Conservation (phyloP, 2,113 vertebrate species). For the Merops nubicus region DNA sequence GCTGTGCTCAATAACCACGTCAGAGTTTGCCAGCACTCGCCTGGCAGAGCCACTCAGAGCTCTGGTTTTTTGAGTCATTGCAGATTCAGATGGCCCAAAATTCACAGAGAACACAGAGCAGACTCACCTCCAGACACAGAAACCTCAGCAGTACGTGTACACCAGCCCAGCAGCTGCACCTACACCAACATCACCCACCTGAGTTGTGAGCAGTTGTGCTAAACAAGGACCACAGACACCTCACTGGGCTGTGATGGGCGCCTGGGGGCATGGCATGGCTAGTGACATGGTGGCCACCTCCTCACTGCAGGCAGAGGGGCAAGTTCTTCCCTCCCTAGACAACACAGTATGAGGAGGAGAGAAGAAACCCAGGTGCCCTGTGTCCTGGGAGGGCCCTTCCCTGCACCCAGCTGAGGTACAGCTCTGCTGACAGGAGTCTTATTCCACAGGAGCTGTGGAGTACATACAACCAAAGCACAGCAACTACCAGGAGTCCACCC, state of each 20-base stretch:
- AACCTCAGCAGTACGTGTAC: fast-evolving
- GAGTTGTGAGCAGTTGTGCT: not conserved
- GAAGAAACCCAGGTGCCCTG: not conserved
- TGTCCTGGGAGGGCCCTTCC: not conserved
- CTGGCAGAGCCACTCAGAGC: not conserved
- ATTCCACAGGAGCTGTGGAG: not conserved
- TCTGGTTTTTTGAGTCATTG: not conserved
- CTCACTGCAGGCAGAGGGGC: not conserved
- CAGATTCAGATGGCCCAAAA: not conserved
- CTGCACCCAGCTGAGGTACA: not conserved
- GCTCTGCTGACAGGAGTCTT: not conserved
- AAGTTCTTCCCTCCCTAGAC: not conserved
- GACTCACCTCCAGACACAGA: not conserved
- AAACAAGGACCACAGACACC: not conserved
- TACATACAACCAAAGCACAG: not conserved
- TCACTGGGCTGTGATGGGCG: not conserved
- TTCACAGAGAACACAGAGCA: not conserved
- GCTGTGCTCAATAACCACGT: not conserved
- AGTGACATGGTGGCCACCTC: not conserved
- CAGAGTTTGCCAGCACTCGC: not conserved
- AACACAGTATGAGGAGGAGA: fast-evolving
- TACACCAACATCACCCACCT: fast-evolving
- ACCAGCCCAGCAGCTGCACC: not conserved
- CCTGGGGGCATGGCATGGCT: not conserved
- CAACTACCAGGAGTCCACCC: not conserved